Conservation (phyloP, 2,888 invertebrate species). For the Andrena bucephala region DNA sequence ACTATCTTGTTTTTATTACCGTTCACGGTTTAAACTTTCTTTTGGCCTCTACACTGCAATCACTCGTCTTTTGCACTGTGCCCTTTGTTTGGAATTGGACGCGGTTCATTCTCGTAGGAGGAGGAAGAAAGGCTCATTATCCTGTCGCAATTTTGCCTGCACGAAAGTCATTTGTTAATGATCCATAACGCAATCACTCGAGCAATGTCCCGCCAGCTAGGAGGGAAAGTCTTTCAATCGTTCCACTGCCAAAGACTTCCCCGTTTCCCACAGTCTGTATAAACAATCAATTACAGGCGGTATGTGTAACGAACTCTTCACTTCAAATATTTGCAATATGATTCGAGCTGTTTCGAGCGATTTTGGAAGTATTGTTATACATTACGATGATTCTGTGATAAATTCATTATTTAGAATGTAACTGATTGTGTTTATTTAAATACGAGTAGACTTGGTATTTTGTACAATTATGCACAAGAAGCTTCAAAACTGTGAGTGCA, state of each 20-base stretch:
- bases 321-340: neutral
- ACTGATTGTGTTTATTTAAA: too few relatives aligned
- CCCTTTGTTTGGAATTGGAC: neutral
- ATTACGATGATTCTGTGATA: neutral
- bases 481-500: too few relatives aligned
- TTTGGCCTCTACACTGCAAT: too few relatives aligned
- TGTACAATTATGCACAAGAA: too few relatives aligned
- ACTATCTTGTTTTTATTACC: too few relatives aligned
- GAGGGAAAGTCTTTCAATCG: conserved; percentile 49
- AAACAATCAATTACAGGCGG: conserved; percentile 37
- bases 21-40: too few relatives aligned
- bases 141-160: neutral
- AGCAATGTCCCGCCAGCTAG: conserved; percentile 4
- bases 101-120: neutral
- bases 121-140: conserved; percentile 14
- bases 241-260: conserved; percentile 35
- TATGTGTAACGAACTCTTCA: neutral
- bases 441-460: too few relatives aligned
- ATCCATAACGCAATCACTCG: conserved; percentile 10
- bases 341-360: neutral
- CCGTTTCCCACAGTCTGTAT: conserved; percentile 20
- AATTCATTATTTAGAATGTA: neutral
- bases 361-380: neutral
- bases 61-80: neutral
- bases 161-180: conserved; percentile 21